Conservation (phyloP, 2,797 vertebrate genomes). For the Poecilia velifera region DNA sequence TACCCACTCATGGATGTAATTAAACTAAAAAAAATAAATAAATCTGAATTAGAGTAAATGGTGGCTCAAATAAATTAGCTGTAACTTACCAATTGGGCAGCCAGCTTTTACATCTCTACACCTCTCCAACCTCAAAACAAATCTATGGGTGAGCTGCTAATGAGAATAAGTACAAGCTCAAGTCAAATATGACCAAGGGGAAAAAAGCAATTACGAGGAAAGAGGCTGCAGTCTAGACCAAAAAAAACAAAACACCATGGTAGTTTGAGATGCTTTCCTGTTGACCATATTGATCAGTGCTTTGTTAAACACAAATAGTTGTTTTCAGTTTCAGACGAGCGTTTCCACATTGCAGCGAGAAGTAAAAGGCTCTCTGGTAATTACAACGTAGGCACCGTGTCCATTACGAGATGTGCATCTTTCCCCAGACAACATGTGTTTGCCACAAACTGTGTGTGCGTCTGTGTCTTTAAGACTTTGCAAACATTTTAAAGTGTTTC, state of each 20-base stretch:
- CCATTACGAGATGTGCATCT: slow-evolving; percentile 16
- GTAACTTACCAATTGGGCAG: not conserved
- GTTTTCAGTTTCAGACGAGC: slow-evolving; percentile 53
- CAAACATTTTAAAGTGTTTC: slow-evolving; percentile 25
- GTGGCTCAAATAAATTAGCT: not conserved
- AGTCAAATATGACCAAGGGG: not conserved
- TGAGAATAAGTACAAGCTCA: slow-evolving; percentile 15
- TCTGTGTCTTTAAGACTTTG: slow-evolving; percentile 17
- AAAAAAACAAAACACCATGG: slow-evolving; percentile 20
- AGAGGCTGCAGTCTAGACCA: not conserved
- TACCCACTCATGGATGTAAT: not conserved
- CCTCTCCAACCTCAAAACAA: not conserved
- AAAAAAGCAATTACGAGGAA: too few relatives aligned
- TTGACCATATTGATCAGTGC: slow-evolving; percentile 49
- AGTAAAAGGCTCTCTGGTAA: slow-evolving; percentile 48
- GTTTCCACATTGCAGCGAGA: slow-evolving; percentile 40
- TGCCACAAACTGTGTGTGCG: slow-evolving; percentile 18
- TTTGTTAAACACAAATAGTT: slow-evolving; percentile 56
- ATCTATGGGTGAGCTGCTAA: not conserved
- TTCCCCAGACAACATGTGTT: slow-evolving; percentile 21
- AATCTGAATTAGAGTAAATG: not conserved
- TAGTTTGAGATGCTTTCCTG: slow-evolving; percentile 48
- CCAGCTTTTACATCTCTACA: not conserved
- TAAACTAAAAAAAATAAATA: too few relatives aligned
- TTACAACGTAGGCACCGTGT: slow-evolving; percentile 48